Evolutionary conservation across 1,140 invertebrate species (phyloP).

Genomic region (Reticulitermes speratus): DNA sequence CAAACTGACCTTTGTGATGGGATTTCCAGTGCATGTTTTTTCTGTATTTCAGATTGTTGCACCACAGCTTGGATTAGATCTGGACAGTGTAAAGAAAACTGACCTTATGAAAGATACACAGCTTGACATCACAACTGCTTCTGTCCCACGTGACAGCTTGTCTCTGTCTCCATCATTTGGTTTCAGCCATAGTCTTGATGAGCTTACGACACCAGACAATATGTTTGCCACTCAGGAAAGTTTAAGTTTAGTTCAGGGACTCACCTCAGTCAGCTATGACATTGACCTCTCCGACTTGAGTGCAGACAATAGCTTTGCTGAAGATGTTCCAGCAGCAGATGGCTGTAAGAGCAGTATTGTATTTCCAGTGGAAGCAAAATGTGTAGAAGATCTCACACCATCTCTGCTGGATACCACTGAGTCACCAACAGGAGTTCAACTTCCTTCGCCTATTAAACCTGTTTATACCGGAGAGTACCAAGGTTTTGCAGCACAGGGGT

Average conservation of each 20-base stretch:
- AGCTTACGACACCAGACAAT: slow-evolving; percentile 59
- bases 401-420: slow-evolving; percentile 39
- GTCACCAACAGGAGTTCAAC: slow-evolving; percentile 45
- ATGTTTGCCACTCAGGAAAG: slow-evolving; percentile 42
- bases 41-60: slow-evolving; percentile 27
- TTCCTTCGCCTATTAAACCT: slow-evolving; percentile 61
- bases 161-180: slow-evolving; percentile 55
- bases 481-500: slow-evolving; percentile 66
- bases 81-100: not conserved
- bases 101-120: not conserved
- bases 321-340: slow-evolving; percentile 33
- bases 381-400: slow-evolving; percentile 47
- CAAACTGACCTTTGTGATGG: no score
- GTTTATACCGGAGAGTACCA: slow-evolving; percentile 59
- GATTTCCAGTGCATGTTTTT: no score
- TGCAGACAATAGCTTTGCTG: slow-evolving; percentile 58
- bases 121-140: not conserved
- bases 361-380: slow-evolving; percentile 41
- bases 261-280: slow-evolving; percentile 71
- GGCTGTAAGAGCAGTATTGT: slow-evolving; percentile 37
- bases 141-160: slow-evolving; percentile 46
- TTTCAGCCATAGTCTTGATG: slow-evolving; percentile 53
- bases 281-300: slow-evolving; percentile 70
- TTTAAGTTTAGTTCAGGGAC: slow-evolving; percentile 42
- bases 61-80: slow-evolving; percentile 22